These are phyloP conservation scores for Equus przewalskii DNA, from an alignment of 2,113 vertebrate species.

Conservation along the genomic window DNA sequence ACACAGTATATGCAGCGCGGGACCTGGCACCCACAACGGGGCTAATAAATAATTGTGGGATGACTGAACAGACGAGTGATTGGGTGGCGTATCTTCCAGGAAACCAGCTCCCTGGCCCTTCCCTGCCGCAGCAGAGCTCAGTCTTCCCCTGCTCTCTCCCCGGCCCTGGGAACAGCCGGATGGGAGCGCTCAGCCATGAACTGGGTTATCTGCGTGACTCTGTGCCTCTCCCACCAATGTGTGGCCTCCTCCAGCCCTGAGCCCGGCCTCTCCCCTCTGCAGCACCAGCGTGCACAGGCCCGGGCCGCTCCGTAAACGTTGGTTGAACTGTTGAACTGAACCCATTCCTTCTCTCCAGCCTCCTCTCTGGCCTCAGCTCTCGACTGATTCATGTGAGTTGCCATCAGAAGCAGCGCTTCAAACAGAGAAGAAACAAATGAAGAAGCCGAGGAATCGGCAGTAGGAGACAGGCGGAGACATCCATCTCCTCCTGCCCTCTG, in stretches of 20 bases:
- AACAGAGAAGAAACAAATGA: constrained; percentile 60
- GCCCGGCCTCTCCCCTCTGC: not conserved
- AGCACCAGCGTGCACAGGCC: not conserved
- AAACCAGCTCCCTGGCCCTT: not conserved
- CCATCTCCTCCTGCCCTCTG: constrained; percentile 72
- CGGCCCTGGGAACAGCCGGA: rapidly evolving
- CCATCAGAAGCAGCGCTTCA: constrained; percentile 53
- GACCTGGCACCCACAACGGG: not conserved
- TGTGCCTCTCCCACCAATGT: not conserved
- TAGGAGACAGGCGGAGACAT: constrained; percentile 67
- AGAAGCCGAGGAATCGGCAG: constrained; percentile 23
- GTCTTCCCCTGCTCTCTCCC: not conserved
- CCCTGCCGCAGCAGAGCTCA: not conserved
- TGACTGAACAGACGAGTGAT: not conserved
- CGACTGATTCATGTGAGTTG: constrained; percentile 44
- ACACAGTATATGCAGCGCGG: not conserved
- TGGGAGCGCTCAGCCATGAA: not conserved
- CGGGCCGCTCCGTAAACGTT: not conserved
- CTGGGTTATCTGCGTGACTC: not conserved
- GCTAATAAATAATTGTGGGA: not conserved
- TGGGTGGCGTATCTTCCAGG: not conserved
- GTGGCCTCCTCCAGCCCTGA: not conserved
- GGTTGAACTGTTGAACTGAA: constrained; percentile 76
- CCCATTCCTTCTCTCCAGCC: constrained; percentile 54
- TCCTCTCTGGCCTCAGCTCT: constrained; percentile 61